These are phyloP conservation scores for Chaenogobius annularis DNA, from an alignment of 2,113 vertebrate species.

Conservation along the genomic window DNA sequence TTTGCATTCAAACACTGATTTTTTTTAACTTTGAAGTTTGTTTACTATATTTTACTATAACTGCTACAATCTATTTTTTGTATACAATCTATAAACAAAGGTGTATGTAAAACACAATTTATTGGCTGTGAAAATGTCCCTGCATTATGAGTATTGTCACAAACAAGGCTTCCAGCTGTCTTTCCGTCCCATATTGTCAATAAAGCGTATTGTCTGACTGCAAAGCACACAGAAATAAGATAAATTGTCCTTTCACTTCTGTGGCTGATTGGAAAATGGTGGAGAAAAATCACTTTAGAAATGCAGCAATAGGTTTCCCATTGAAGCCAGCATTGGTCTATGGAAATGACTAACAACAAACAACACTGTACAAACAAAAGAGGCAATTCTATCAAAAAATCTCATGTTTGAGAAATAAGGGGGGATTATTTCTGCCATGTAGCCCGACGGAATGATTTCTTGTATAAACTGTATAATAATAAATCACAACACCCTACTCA, in stretches of 20 bases:
- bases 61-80: too few species aligned
- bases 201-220: slow-evolving; percentile 8
- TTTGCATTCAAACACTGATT: not conserved
- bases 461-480: not conserved
- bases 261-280: slow-evolving; percentile 13
- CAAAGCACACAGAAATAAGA: slow-evolving; percentile 12
- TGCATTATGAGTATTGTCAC: too few species aligned
- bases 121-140: not conserved
- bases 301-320: not conserved
- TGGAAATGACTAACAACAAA: slow-evolving; percentile 10
- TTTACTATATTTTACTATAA: too few species aligned
- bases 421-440: slow-evolving; percentile 12
- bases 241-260: slow-evolving; percentile 11
- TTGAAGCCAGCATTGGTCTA: slow-evolving; percentile 6
- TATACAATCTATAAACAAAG: too few species aligned
- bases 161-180: too few species aligned
- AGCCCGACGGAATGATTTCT: not conserved
- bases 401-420: not conserved
- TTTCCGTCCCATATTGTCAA: not conserved
- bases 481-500: slow-evolving; percentile 2
- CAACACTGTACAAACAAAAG: not conserved
- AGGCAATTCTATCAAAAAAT: slow-evolving; percentile 4
- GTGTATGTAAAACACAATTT: too few species aligned
- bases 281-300: slow-evolving; percentile 13
- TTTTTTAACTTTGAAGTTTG: too few species aligned